Conservation (phyloP, 2,888 invertebrate species). For the Epistrophe eligans region DNA sequence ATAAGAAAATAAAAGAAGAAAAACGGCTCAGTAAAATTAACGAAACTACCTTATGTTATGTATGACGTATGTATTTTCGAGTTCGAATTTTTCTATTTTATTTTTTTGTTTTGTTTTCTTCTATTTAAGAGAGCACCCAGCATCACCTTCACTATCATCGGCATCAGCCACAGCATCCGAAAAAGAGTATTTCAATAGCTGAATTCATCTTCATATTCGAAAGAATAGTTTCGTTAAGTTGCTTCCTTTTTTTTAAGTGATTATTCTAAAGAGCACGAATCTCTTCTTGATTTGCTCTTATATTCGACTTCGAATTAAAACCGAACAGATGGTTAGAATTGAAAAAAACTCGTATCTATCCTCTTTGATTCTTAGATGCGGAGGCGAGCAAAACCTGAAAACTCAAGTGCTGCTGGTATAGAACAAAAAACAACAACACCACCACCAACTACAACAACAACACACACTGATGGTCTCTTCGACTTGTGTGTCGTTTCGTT, state of each 20-base stretch:
- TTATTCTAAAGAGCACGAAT: slow-evolving; percentile 4
- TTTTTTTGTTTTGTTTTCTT: neutral
- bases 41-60: slow-evolving; percentile 37
- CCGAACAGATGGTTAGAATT: slow-evolving; percentile 58
- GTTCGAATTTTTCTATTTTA: slow-evolving; percentile 16
- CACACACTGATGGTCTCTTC: slow-evolving; percentile 8
- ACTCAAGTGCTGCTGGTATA: neutral
- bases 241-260: neutral
- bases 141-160: no score
- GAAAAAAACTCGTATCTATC: slow-evolving; percentile 13
- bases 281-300: slow-evolving; percentile 28
- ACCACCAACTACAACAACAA: slow-evolving; percentile 15
- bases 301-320: slow-evolving; percentile 48
- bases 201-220: slow-evolving; percentile 14
- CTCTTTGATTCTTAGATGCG: slow-evolving; percentile 49
- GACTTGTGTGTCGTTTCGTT: neutral
- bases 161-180: neutral
- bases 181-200: slow-evolving; percentile 22
- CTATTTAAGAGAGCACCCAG: slow-evolving; percentile 32
- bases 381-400: slow-evolving; percentile 48
- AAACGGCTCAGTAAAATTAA: slow-evolving; percentile 20
- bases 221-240: slow-evolving; percentile 11
- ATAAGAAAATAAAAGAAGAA: slow-evolving; percentile 24
- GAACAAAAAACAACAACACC: neutral
- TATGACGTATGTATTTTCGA: slow-evolving; percentile 32